phyloP scores from a whole-genome alignment of 1,140 invertebrate genomes.

The Drosophila biarmipes region DNA sequence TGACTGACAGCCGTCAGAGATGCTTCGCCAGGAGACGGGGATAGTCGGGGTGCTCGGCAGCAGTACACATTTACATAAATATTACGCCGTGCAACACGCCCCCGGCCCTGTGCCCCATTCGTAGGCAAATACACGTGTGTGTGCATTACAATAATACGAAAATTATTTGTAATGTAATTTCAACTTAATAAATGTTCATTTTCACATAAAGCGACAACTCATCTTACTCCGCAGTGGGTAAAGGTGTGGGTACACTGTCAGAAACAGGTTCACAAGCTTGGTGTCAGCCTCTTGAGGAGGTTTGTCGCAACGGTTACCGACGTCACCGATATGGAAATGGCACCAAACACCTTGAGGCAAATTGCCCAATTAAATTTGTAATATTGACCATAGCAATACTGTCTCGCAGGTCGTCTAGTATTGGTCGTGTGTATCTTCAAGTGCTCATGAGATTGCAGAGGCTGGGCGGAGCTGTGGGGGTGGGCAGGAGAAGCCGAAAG shows the following conservation, averaged over 20 bases:
- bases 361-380: too few species aligned
- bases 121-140: slow-evolving; percentile 36
- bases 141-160: slow-evolving; percentile 75
- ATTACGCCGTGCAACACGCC: slow-evolving; percentile 56
- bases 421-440: not conserved
- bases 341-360: not conserved
- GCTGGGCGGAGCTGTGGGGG: not conserved
- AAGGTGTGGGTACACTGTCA: slow-evolving; percentile 5
- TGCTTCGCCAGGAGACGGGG: slow-evolving; percentile 10
- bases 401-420: too few species aligned
- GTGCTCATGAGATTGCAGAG: not conserved
- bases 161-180: slow-evolving; percentile 82
- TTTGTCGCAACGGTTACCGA: too few species aligned
- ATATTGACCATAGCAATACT: too few species aligned
- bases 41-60: slow-evolving; percentile 30
- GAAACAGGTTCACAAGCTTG: too few species aligned
- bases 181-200: slow-evolving; percentile 80
- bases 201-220: slow-evolving; percentile 61
- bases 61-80: slow-evolving; percentile 77
- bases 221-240: slow-evolving; percentile 33
- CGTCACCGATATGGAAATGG: too few species aligned
- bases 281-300: too few species aligned
- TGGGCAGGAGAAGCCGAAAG: slow-evolving; percentile 10
- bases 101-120: not conserved
- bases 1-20: slow-evolving; percentile 17